These are phyloP conservation scores for Diachasma alloeum DNA, from an alignment of 1,140 invertebrate genomes.

Conservation along the genomic window DNA sequence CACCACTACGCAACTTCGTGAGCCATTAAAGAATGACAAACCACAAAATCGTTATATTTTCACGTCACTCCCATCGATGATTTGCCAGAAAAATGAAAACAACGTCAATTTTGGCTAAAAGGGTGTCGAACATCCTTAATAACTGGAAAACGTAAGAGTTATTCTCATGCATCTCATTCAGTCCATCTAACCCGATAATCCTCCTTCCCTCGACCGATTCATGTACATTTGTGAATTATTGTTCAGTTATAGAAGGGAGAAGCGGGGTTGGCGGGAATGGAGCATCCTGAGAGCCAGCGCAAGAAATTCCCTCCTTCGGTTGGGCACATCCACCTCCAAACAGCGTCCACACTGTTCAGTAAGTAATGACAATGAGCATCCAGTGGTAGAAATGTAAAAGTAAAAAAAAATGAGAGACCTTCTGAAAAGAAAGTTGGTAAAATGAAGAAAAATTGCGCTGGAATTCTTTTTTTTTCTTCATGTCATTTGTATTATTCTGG, in stretches of 20 bases:
- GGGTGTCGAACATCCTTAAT: no score
- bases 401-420: neutral
- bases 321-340: constrained; percentile 35
- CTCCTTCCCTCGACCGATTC: no score
- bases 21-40: no score
- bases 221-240: constrained; percentile 24
- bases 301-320: constrained; percentile 46
- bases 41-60: no score
- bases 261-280: constrained; percentile 51
- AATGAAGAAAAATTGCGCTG: neutral
- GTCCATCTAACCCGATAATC: no score
- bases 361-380: constrained; percentile 24
- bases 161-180: no score
- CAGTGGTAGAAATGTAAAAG: neutral
- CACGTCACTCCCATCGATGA: no score
- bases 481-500: neutral
- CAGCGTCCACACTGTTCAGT: constrained; percentile 40
- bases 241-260: constrained; percentile 43
- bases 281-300: constrained; percentile 41
- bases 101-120: no score
- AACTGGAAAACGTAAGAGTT: no score
- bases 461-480: neutral
- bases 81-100: no score
- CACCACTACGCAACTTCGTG: no score
- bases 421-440: neutral